Base-by-base conservation (phyloP, 2,888 invertebrate species). In the Drosophila anomalipes region DNA sequence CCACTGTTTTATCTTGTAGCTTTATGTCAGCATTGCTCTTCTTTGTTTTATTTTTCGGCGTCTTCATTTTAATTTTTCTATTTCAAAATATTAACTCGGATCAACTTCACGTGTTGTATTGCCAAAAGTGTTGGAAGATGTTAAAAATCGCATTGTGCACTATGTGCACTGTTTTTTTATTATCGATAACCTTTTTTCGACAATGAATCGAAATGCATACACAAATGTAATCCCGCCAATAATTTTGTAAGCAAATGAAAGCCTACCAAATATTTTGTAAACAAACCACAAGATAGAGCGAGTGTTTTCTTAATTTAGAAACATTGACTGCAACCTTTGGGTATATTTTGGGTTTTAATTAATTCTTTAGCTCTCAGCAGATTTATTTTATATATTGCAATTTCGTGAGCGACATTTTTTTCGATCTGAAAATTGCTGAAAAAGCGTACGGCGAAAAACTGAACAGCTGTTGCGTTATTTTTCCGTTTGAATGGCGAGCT, bases 91-190 rank as follows among this genome's bases (percentile, higher is more conserved):
- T 28, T 30, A 41, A 54, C 10, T 58, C 39, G 44, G 16, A 32
- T 66, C 37, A 58, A 57, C 60, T 79, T 79, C 79, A 79, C 79
- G 79, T 79, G 79, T 79, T 66, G 56, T 59, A n/a, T 10, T n/a
- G 41, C 4, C 3, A 4, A 9, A 1, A 64, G 81, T 79, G 81
- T 64, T 72, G 69, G 12, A 35, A 61, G 44, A 49, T 22, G 33
- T n/a, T 33, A 3, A 53, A 33, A 32, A 16, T 61, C 3, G 56
- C 28, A 7, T 56, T 12, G 12, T 19, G 12, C 26, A 19, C 4
- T 35, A 4, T 14, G 22, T 6, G 19, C 26, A 19, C 26, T 19
- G 12, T 2, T 28, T 57, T 57, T 39, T 26, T n/a, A 39, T n/a
- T 47, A 47, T 47, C 47, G 47, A 47, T 9, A 16, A 10, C n/a